These are phyloP conservation scores for Cyclargus thomasi DNA, from an alignment of 1,140 invertebrate genomes.

Conservation along the genomic window DNA sequence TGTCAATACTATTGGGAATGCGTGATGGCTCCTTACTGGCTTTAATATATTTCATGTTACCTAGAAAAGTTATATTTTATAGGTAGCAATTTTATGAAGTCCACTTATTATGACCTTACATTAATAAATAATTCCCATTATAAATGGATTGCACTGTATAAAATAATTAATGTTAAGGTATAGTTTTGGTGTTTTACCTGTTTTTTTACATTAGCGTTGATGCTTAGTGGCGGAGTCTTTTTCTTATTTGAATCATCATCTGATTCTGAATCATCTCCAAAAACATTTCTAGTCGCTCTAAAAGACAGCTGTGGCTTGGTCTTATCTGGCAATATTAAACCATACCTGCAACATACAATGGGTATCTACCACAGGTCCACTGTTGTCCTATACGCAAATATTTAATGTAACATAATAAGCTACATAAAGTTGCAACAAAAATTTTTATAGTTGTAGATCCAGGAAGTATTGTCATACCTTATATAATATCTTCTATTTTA, in stretches of 20 bases:
- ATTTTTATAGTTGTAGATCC: no score
- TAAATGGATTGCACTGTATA: no score
- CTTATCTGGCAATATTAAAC: constrained; percentile 62
- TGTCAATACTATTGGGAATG: no score
- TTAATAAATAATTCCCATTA: no score
- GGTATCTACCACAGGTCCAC: not conserved
- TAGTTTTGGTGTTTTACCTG: constrained; percentile 42
- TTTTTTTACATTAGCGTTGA: constrained; percentile 57
- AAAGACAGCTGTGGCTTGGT: constrained; percentile 44
- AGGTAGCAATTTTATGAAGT: no score
- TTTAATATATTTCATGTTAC: no score
- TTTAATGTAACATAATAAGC: not conserved
- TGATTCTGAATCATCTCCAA: constrained; percentile 69
- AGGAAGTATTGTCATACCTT: no score
- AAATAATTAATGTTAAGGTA: constrained; percentile 16
- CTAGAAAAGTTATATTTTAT: no score
- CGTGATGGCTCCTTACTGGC: no score
- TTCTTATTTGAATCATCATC: constrained; percentile 48
- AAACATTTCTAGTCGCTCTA: constrained; percentile 65
- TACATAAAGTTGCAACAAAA: no score
- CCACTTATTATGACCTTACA: no score
- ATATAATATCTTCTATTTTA: no score
- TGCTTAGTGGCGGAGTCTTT: constrained; percentile 42
- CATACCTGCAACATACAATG: constrained; percentile 50
- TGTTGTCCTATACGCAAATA: not conserved